Evolutionary conservation across 1,140 invertebrate genomes (phyloP), one percentile per base, ranked within the genome.

Genomic region (Drosophila bifasciata): DNA sequence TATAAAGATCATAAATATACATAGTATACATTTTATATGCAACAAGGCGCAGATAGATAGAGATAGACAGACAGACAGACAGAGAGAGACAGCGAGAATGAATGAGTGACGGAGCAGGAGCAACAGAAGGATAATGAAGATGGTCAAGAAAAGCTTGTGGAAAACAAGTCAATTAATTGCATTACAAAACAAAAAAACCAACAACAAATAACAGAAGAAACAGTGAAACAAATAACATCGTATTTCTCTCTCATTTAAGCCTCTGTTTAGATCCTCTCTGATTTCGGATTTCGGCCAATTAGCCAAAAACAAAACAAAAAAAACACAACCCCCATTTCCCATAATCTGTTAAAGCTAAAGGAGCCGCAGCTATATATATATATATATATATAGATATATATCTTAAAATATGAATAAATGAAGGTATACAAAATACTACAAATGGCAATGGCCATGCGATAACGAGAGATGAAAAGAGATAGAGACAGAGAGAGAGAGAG

Each of bases 141-240:
- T 23, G 53, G 53, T 57, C 41, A 25, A 57, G 48, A 36, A 60
- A 55, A 36, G 8, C 19, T 40, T 43, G 36, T 55, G 46, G 53
- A 71, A 83, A 67, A 57, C 70, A 63, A 73, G 76, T 84, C 80
- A 84, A 84, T 85, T 84, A 83, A 79, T 59, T 74, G 71, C 76
- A 78, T 68, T 57, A 79, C 25, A 75, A 52, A 61, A 79, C 25
- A 75, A 52, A 61, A 46, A 63, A 63, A 63, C 15, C 32, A 13
- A 36, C 3, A 25, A 48, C 19, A 13, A 44, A 36, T 15, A 19
- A 46, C 19, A 39, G 17, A 46, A 17, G 56, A 36, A 23, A 57
- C 41, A 32, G 55, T 36, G 40, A 17, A 62, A n/a, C 39, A 25
- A 25, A 44, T 44, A 23, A 45, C 51, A 49, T 52, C 51, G 62